phyloP scores from a whole-genome alignment of 1,140 invertebrate genomes.

The Drosophila truncata region DNA sequence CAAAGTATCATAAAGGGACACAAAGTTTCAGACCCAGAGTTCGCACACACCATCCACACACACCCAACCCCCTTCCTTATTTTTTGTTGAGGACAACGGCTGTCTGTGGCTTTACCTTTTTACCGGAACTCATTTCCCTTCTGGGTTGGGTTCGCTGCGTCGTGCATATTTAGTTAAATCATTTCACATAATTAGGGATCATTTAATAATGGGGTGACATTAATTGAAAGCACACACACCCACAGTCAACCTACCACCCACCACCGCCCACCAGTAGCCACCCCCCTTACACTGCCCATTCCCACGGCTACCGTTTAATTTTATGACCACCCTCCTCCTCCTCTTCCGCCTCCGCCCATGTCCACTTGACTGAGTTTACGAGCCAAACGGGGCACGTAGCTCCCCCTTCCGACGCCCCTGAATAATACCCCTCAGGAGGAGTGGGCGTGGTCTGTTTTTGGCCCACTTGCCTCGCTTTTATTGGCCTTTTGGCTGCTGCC shows the following conservation, averaged over 20 bases:
- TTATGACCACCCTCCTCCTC: slow-evolving; percentile 64
- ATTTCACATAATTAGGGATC: slow-evolving; percentile 85
- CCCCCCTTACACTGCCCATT: slow-evolving; percentile 19
- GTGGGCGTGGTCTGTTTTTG: slow-evolving; percentile 39
- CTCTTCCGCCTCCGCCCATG: slow-evolving; percentile 36
- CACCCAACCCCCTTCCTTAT: not conserved
- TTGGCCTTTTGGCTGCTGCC: slow-evolving; percentile 64
- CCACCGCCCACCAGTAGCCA: slow-evolving; percentile 18
- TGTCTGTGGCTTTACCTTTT: slow-evolving; percentile 69
- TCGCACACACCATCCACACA: slow-evolving; percentile 26
- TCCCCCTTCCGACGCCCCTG: slow-evolving; percentile 1
- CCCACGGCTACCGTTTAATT: slow-evolving; percentile 72
- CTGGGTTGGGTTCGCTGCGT: slow-evolving; percentile 29
- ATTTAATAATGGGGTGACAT: slow-evolving; percentile 85
- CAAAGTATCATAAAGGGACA: slow-evolving; percentile 82
- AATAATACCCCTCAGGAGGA: slow-evolving; percentile 5
- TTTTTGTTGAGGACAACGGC: slow-evolving; percentile 39
- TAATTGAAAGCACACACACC: slow-evolving; percentile 76
- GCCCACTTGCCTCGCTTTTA: slow-evolving; percentile 62
- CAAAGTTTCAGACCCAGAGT: slow-evolving; percentile 38
- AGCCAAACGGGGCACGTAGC: slow-evolving; percentile 58
- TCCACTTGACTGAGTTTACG: slow-evolving; percentile 79
- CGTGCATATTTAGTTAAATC: slow-evolving; percentile 83
- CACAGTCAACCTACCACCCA: slow-evolving; percentile 24
- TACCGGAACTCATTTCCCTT: slow-evolving; percentile 22